Conservation (phyloP, 2,113 vertebrate genomes). For the Tyto alba region DNA sequence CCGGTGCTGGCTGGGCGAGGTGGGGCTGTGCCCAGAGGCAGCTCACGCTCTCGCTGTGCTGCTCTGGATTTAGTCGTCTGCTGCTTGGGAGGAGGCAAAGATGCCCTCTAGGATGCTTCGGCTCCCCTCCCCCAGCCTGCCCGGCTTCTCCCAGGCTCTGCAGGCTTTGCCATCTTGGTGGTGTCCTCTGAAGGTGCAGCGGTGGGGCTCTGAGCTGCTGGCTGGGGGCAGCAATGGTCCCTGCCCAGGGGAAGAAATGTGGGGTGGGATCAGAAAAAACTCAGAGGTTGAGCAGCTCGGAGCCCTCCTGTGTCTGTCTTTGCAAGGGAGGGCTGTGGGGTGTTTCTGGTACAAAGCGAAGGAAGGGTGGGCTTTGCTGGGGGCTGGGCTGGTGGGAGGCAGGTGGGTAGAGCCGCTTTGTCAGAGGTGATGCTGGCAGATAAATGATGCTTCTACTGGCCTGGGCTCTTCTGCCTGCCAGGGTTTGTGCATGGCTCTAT, state of each 20-base stretch:
- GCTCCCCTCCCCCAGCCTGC: slow-evolving; percentile 41
- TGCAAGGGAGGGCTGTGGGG: not conserved
- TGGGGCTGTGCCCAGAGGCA: not conserved
- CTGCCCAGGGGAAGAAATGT: not conserved
- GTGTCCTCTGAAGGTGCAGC: not conserved
- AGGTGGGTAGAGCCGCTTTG: not conserved
- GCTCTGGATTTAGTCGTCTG: not conserved
- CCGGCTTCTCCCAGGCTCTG: not conserved
- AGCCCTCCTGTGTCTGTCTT: not conserved
- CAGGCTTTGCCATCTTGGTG: not conserved
- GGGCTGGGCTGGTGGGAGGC: not conserved
- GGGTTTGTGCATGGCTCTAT: not conserved
- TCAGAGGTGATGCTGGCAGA: not conserved
- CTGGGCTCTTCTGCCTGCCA: not conserved
- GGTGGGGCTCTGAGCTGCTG: not conserved
- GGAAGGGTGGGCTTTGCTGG: not conserved
- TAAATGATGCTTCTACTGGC: not conserved
- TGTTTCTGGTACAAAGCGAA: not conserved
- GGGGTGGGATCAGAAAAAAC: not conserved
- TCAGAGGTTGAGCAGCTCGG: not conserved
- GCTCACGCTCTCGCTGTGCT: not conserved
- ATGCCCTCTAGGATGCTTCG: slow-evolving; percentile 18
- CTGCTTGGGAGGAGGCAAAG: not conserved
- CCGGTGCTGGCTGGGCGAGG: not conserved
- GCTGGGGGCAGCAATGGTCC: not conserved